Conservation (phyloP, 2,888 invertebrate species). For the Blomia tropicalis region DNA sequence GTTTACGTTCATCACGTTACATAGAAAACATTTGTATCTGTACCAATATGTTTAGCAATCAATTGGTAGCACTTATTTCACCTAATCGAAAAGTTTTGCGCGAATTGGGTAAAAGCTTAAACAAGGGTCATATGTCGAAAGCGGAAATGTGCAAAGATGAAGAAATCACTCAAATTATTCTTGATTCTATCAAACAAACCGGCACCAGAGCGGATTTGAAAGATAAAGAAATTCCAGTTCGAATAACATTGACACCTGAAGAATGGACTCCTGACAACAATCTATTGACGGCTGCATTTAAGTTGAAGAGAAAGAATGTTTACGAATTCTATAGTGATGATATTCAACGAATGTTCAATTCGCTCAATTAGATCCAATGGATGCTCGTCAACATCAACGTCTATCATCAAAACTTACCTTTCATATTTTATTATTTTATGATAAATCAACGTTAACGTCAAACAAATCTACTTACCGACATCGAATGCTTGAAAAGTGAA, state of each 20-base stretch:
- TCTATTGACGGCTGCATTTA: constrained; percentile 42
- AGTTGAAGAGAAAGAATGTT: constrained; percentile 41
- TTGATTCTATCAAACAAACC: constrained; percentile 7
- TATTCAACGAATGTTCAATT: constrained; percentile 35
- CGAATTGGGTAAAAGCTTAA: constrained; percentile 25
- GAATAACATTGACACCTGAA: constrained; percentile 38
- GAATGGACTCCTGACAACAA: constrained; percentile 42
- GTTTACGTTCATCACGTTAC: constrained; percentile 77
- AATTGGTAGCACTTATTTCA: constrained; percentile 76
- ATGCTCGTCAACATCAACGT: no score
- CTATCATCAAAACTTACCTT: no score
- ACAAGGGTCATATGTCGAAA: neutral
- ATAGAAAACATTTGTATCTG: constrained; percentile 96
- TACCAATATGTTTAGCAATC: constrained; percentile 68
- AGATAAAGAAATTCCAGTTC: constrained; percentile 37
- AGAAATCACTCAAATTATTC: neutral
- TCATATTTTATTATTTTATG: no score
- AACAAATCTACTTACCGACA: no score
- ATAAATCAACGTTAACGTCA: no score
- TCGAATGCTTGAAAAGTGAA: no score
- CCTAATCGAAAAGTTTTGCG: constrained; percentile 42
- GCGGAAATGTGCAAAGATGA: constrained; percentile 19
- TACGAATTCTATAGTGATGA: constrained; percentile 37
- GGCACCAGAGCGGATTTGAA: neutral
- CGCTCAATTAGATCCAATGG: neutral